A percentile compares a stretch with the other conserved stretches of the same genome.
These are phyloP conservation scores for Aplodontia rufa DNA, from an alignment of 2,113 vertebrate genomes.

Conservation along the genomic window DNA sequence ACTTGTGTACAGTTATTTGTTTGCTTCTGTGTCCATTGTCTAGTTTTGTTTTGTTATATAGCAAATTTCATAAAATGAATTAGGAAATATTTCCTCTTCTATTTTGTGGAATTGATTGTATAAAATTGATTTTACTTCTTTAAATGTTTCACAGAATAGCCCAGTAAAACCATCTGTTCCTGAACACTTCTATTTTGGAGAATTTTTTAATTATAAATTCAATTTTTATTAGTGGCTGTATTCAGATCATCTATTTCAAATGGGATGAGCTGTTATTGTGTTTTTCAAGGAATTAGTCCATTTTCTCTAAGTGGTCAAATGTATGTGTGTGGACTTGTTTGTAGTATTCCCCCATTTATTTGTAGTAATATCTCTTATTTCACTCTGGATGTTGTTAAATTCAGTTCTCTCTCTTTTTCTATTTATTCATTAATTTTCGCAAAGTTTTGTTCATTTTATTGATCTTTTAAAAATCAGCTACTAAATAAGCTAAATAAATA, in stretches of 20 bases:
- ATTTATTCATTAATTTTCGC: not conserved
- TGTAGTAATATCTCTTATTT: not conserved
- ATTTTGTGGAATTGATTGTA: not conserved
- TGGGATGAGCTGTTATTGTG: not conserved
- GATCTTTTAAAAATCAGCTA: not conserved
- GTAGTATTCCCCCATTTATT: not conserved
- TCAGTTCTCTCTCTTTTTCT: not conserved
- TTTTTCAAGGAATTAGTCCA: not conserved
- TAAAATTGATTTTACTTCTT: not conserved
- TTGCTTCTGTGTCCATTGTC: not conserved
- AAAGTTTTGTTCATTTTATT: constrained; percentile 4
- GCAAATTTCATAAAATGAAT: not conserved
- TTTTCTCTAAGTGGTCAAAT: not conserved
- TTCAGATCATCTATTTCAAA: not conserved
- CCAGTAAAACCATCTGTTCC: not conserved
- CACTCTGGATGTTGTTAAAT: not conserved
- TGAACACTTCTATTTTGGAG: not conserved
- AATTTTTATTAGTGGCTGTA: not conserved
- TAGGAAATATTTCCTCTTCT: not conserved
- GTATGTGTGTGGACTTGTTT: not conserved
- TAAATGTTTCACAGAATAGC: not conserved
- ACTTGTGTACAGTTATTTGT: not conserved
- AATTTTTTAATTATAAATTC: not conserved
- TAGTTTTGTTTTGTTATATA: not conserved
- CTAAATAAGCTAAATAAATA: too few species aligned